Evolutionary conservation across 2,113 vertebrate genomes (phyloP), one percentile per base, ranked within the genome.

Genomic region (Epinephelus moara): DNA sequence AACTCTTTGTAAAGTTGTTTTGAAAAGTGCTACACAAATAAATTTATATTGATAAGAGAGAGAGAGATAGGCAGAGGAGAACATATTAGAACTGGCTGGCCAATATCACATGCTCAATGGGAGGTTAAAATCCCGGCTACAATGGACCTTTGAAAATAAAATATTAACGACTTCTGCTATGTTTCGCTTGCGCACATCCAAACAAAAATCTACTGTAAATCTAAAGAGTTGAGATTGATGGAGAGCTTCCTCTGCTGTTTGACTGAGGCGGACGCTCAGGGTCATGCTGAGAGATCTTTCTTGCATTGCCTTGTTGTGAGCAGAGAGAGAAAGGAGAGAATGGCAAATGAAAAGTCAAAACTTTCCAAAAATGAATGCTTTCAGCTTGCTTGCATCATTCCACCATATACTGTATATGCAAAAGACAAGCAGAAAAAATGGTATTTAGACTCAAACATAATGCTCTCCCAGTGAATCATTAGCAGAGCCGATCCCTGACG

Each of bases 331-430:
- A 53, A 71, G 12, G 33, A 19, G 12, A 50, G 37, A 50, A 45
- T 11, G 19, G 52, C 40, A 37, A 70, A 59, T 62, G n/a, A 70
- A 70, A 67, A 69, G 56, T 30, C 50, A 33, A 25, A 75, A n/a
- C 53, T 33, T 15, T 80, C 27, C 7, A 8, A 55, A 53, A 77
- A 76, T 21, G 23, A 19, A 18, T 40, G 18, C 30, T 63, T 76
- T 70, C 23, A 19, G 21, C 30, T 47, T 45, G 19, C 37, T 61
- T 45, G 6, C 18, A 56, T 56, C 19, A 33, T 18, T 56, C 21
- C 17, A 37, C 13, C 21, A 37, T 18, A 47, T 50, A 50, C 11
- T 45, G 42, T 60, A 70, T 63, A 49, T 30, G 57, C 27, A 70
- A 70, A 52, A 49, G 21, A 17, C 10, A 25, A 57, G 17, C 1